Base-by-base conservation (phyloP, 2,888 invertebrate genomes). In the Alviniconcha strummeri region DNA sequence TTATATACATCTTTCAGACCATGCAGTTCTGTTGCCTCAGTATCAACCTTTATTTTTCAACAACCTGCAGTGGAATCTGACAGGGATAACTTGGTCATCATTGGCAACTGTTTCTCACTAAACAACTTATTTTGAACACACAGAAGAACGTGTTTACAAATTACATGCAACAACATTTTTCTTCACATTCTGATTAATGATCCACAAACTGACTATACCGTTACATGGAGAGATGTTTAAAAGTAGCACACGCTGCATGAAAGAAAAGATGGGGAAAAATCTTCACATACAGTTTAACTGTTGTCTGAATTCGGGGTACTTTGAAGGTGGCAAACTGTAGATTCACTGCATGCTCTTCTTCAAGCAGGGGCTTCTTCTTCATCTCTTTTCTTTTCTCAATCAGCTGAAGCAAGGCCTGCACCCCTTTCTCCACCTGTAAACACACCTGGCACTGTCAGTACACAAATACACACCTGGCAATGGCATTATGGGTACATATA, bases 261-360 rank as follows among this genome's bases (percentile, higher is more conserved):
- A 36, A 36, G 3, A 36, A 36, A 36, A 36, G 36, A 36, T 36
- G 36, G 36, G 36, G 3, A 3, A 36, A 36, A 36, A 19, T 4
- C 17, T 71, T 71, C 17, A 85, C 90, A 90, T 88, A 91, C 91
- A 91, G 80, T 85, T 88, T 88, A 5, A 91, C 85, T 5, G 78
- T 87, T 79, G 87, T 88, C 72, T 88, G 88, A 13, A 85, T 72
- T 11, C 84, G 85, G n/a, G 90, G 89, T n/a, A 91, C 85, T 83
- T 89, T 90, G 81, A 89, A 91, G 78, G 92, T 85, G 67, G 86
- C 85, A 69, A 92, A 86, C 86, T 89, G 90, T 72, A 92, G 55
- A 56, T 88, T 83, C n/a, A 92, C 88, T 74, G 89, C 88, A 56
- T 88, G 88, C 60, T 88, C 86, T 52, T 84, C 87, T 11, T 88